phyloP scores from a whole-genome alignment of 2,888 invertebrate genomes.

The Ramazzottius varieornatus region DNA sequence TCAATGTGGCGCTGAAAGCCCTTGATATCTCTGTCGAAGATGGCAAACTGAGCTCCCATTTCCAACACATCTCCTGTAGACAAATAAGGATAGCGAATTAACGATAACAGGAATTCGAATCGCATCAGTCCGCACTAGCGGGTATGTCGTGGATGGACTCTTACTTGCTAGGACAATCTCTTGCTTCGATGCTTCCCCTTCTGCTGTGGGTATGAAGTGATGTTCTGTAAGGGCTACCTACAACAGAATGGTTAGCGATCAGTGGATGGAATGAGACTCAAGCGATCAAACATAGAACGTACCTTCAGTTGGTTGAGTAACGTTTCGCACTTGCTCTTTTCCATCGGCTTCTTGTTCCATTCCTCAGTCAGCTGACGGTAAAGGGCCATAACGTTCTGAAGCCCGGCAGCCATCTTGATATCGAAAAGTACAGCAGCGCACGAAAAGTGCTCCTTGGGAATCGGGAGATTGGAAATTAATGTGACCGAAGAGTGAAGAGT shows the following conservation, averaged over 20 bases:
- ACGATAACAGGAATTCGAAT: neutral
- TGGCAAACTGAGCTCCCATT: slow-evolving; percentile 2
- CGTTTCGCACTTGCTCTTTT: neutral
- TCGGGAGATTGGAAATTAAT: too few relatives aligned
- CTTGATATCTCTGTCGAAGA: neutral
- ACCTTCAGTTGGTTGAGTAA: neutral
- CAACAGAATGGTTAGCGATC: neutral
- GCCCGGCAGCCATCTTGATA: neutral
- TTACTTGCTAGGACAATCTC: neutral
- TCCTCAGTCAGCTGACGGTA: slow-evolving; percentile 2
- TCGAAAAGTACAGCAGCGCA: neutral
- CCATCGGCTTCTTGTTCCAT: neutral
- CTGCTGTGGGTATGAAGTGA: neutral
- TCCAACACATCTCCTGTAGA: neutral
- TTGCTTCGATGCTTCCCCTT: neutral
- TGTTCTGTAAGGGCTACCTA: neutral
- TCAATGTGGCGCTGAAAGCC: slow-evolving; percentile 3
- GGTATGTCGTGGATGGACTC: neutral
- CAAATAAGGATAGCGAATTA: neutral
- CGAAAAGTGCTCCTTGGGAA: neutral
- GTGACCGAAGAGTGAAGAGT: too few relatives aligned
- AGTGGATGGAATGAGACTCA: neutral
- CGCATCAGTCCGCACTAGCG: neutral
- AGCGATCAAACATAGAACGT: neutral
- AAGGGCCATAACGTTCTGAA: neutral